Conservation (phyloP, 1,140 invertebrate genomes). For the Formica selysi region DNA sequence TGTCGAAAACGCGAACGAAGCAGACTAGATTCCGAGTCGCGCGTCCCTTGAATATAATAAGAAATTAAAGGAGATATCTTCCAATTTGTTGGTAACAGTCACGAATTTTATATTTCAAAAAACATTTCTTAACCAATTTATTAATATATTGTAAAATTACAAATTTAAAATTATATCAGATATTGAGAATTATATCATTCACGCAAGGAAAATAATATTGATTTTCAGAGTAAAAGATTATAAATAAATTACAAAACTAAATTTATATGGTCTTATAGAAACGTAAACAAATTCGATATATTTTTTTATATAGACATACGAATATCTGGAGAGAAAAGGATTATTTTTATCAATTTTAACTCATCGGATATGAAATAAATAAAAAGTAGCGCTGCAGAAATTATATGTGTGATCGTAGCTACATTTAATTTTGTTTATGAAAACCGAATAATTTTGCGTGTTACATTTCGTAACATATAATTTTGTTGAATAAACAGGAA, state of each 20-base stretch:
- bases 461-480: slow-evolving; percentile 34
- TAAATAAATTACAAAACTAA: not conserved
- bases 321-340: not conserved
- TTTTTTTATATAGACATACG: slow-evolving; percentile 20
- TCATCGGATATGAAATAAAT: slow-evolving; percentile 31
- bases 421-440: slow-evolving; percentile 29
- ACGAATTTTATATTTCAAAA: slow-evolving; percentile 11
- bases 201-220: not conserved
- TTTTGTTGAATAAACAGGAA: slow-evolving; percentile 21
- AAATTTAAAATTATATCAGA: slow-evolving; percentile 9
- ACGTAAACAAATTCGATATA: not conserved
- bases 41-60: slow-evolving; percentile 26
- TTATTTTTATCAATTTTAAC: slow-evolving; percentile 19
- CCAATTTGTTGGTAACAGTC: not conserved
- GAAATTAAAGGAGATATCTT: slow-evolving; percentile 55
- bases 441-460: slow-evolving; percentile 28
- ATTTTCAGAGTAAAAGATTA: not conserved
- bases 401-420: not conserved
- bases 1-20: slow-evolving; percentile 57
- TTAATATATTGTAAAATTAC: not conserved
- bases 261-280: slow-evolving; percentile 9
- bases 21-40: slow-evolving; percentile 42
- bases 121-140: not conserved
- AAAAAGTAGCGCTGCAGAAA: not conserved
- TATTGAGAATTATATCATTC: too few species aligned